Evolutionary conservation across 2,113 vertebrate genomes (phyloP), one percentile per base, ranked within the genome.

Genomic region (Ochotona curzoniae): DNA sequence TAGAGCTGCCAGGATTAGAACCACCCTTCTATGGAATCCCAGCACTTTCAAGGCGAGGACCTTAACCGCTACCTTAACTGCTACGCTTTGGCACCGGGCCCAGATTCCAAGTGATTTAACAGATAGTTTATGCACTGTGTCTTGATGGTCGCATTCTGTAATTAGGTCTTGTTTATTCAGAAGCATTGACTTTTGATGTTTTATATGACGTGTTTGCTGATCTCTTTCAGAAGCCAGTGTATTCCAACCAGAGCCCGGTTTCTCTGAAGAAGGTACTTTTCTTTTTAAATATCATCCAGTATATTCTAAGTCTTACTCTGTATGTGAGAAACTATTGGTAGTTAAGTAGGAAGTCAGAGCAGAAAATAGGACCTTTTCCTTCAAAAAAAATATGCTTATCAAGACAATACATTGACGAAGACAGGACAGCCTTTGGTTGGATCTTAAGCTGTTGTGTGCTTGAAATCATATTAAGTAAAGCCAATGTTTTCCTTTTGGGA

Each of bases 191-290:
- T 91, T 85, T 70, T 87, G n/a, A 66, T 70, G 51, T 49, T 81
- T 17, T 5, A 12, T 82, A 64, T 4, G 60, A 54, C 30, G 38
- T 57, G 25, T 81, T 11, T 86, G 23, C 26, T 93, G 94, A 94
- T 95, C 21, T 95, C 64, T 91, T 93, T 63, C 80, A 97, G 96
- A 95, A 91, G 25, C 73, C 54, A 63, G 80, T 21, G 80, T 26
- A 82, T 66, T 60, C 28, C 80, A 81, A 30, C 83, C 87, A 94
- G 85, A 92, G 25, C 28, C 74, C 87, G 67, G 35, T 88, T 95
- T 87, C 54, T 96, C 84, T 44, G 96, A 97, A 95, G 93, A 95
- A 96, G 95, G 96, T 97, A 96, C n/a, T 70, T 93, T 85, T 85
- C 44, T 64, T 93, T 76, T 93, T 80, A 95, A 94, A 80, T 83